Percentiles rank a stretch among this genome's conserved stretches.
phyloP scores from a whole-genome alignment of 2,797 vertebrate species.

The Phaenicophaeus curvirostris region DNA sequence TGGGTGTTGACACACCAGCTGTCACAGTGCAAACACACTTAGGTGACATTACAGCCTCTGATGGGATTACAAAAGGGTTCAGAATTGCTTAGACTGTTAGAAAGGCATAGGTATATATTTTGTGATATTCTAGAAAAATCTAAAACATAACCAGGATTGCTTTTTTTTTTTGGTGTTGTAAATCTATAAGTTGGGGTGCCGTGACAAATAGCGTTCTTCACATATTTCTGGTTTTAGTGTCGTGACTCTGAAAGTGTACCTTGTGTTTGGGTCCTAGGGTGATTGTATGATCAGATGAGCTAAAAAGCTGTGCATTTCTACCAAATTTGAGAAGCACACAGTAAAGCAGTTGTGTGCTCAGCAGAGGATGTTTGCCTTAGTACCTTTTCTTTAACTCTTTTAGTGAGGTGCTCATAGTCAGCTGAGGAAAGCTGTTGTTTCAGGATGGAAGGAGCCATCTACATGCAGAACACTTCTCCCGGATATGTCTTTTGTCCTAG shows the following conservation, averaged over 20 bases:
- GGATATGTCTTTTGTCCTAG: background rate
- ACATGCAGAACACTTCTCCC: background rate
- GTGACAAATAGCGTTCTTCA: background rate
- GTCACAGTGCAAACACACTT: rapidly evolving
- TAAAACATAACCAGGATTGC: background rate
- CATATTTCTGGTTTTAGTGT: background rate
- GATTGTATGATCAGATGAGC: background rate
- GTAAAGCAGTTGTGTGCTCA: background rate
- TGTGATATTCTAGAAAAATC: background rate
- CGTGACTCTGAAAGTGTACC: background rate
- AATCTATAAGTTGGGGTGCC: background rate
- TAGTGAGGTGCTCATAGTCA: background rate
- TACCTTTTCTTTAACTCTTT: background rate
- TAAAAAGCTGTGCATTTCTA: rapidly evolving
- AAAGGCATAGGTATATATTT: background rate
- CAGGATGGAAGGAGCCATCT: background rate
- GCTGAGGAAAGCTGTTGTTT: background rate
- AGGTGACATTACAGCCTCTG: background rate
- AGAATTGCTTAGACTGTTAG: background rate
- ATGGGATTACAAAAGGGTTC: background rate
- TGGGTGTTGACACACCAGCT: background rate
- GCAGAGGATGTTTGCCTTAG: background rate
- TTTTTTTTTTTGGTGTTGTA: background rate
- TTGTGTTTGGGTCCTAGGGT: background rate
- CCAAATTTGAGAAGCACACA: rapidly evolving